These are phyloP conservation scores for Leptinotarsa undecemlineata DNA, from an alignment of 1,140 invertebrate species.

Conservation along the genomic window DNA sequence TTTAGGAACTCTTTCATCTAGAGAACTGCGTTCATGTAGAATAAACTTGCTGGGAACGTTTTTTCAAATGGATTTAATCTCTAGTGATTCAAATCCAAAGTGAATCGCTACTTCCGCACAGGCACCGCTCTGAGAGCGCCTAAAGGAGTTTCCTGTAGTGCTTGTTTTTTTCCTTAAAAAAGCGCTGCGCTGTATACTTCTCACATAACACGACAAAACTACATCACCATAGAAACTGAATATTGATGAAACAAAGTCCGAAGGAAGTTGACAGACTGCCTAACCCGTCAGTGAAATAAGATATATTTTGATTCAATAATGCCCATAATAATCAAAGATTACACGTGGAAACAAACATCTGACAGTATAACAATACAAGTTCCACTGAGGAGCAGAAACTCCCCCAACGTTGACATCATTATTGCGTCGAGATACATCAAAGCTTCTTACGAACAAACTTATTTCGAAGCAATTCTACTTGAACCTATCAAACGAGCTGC, in stretches of 20 bases:
- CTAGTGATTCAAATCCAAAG: too few relatives aligned
- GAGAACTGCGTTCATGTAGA: too few relatives aligned
- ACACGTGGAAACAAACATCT: constrained; percentile 68
- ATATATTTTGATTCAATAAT: constrained; percentile 54
- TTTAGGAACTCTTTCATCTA: too few relatives aligned
- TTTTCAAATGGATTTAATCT: too few relatives aligned
- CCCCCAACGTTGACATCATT: constrained; percentile 65
- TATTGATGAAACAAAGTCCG: background rate
- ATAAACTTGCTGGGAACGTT: too few relatives aligned
- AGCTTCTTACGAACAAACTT: constrained; percentile 66
- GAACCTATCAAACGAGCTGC: constrained; percentile 60
- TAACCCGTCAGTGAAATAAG: background rate
- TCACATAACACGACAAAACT: too few relatives aligned
- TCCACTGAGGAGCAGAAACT: constrained; percentile 59
- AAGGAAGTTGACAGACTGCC: background rate
- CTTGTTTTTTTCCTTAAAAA: too few relatives aligned
- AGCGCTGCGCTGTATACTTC: too few relatives aligned
- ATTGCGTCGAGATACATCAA: constrained; percentile 68
- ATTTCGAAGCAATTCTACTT: constrained; percentile 69
- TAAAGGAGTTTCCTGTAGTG: too few relatives aligned
- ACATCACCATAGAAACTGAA: background rate
- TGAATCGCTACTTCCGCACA: too few relatives aligned
- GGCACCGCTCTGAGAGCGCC: too few relatives aligned
- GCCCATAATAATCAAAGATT: constrained; percentile 74
- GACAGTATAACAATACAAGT: constrained; percentile 62